phyloP scores from a whole-genome alignment of 2,113 vertebrate genomes.

The Gavialis gangeticus region DNA sequence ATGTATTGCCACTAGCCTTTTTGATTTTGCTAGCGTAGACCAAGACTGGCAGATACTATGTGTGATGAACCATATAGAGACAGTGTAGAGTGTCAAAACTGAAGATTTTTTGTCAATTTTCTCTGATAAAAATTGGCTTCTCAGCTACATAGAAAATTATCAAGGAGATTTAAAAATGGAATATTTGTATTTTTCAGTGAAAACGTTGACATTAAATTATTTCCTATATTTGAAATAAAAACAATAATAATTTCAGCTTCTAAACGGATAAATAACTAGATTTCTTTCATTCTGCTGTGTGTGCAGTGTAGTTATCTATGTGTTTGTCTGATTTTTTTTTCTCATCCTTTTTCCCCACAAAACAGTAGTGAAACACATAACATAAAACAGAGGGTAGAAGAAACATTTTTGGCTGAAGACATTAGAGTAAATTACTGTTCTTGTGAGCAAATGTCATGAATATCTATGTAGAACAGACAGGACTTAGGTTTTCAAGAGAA shows the following conservation, averaged over 20 bases:
- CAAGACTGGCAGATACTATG: no score
- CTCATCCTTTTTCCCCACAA: background rate
- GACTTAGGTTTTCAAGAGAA: constrained; percentile 59
- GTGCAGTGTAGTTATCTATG: background rate
- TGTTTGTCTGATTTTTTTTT: constrained; percentile 6
- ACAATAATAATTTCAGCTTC: background rate
- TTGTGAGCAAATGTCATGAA: constrained; percentile 67
- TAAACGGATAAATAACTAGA: background rate
- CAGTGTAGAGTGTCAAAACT: no score
- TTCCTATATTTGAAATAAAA: no score
- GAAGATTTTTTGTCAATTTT: no score
- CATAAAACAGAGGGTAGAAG: constrained; percentile 47
- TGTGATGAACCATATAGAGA: no score
- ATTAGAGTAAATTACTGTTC: constrained; percentile 59
- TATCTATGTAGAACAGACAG: constrained; percentile 58
- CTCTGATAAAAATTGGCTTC: no score
- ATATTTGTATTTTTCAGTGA: no score
- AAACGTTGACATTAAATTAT: no score
- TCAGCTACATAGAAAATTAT: no score
- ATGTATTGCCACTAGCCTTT: no score
- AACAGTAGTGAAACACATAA: constrained; percentile 25
- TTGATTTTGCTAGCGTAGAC: no score
- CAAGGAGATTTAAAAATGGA: no score
- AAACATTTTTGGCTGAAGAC: constrained; percentile 70
- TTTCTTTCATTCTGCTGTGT: background rate